phyloP scores from a whole-genome alignment of 2,113 vertebrate species.

The Mellivora capensis region DNA sequence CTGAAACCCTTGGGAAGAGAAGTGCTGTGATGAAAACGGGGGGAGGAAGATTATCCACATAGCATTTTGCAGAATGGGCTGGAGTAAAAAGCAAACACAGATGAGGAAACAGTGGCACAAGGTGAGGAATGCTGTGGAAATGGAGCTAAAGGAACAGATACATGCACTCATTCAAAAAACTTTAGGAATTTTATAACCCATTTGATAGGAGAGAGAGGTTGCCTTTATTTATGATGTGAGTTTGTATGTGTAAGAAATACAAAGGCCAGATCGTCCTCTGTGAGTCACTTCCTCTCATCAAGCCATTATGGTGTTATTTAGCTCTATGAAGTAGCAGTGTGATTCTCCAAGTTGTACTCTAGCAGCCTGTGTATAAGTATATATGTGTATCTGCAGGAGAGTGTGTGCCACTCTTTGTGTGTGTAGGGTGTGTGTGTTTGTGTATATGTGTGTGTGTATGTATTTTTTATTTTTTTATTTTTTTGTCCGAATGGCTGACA shows the following conservation, averaged over 20 bases:
- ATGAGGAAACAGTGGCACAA: not conserved
- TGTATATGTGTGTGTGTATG: not conserved
- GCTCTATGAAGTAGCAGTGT: not conserved
- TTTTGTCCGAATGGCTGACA: not conserved
- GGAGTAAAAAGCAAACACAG: not conserved
- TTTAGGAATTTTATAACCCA: not conserved
- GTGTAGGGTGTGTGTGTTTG: not conserved
- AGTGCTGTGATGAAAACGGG: not conserved
- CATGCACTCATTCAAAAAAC: not conserved
- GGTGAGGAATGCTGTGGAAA: not conserved
- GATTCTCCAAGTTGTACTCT: not conserved
- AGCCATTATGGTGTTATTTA: not conserved
- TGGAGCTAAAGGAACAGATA: not conserved
- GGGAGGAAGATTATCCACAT: constrained; percentile 9
- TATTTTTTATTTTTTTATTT: not conserved
- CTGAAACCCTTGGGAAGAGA: not conserved
- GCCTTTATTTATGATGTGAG: not conserved
- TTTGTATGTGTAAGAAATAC: not conserved
- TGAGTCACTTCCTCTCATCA: not conserved
- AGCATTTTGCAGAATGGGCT: not conserved
- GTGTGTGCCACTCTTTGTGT: not conserved
- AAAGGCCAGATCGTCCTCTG: not conserved
- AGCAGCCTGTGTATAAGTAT: not conserved
- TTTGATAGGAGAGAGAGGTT: not conserved
- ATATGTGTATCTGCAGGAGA: not conserved